These are phyloP conservation scores for Thumatha senex DNA, from an alignment of 2,888 invertebrate genomes.

Conservation along the genomic window DNA sequence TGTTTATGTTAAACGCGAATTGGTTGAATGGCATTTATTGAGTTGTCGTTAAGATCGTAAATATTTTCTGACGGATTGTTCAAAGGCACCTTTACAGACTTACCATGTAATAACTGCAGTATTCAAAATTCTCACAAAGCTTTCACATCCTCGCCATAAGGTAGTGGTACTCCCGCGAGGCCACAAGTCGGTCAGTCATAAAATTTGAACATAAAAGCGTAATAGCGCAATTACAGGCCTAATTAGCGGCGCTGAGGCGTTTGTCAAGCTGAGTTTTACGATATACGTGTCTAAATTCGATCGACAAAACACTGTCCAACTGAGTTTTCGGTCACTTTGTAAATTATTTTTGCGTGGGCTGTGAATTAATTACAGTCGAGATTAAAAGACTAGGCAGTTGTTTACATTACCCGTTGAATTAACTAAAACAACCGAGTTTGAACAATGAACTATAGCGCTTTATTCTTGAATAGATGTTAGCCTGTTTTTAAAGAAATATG, in stretches of 20 bases:
- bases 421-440: constrained; percentile 5
- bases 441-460: constrained; percentile 2
- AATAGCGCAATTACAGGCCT: constrained; percentile 70
- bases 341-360: constrained; percentile 40
- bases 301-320: constrained; percentile 30
- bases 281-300: constrained; percentile 59
- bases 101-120: constrained; percentile 6
- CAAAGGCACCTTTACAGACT: constrained; percentile 4
- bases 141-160: constrained; percentile 26
- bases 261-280: constrained; percentile 66
- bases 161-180: constrained; percentile 29
- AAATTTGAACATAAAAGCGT: constrained; percentile 69
- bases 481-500: constrained; percentile 4
- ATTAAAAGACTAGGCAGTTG: constrained; percentile 22
- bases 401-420: constrained; percentile 4
- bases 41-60: constrained; percentile 13
- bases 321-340: constrained; percentile 33
- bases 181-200: constrained; percentile 56
- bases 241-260: constrained; percentile 69
- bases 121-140: constrained; percentile 30
- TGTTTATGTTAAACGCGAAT: constrained; percentile 4
- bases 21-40: constrained; percentile 2
- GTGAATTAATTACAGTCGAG: constrained; percentile 39
- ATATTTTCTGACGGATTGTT: constrained; percentile 11
- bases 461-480: constrained; percentile 3